Percentiles rank a stretch among this genome's conserved stretches.
Evolutionary conservation across 1,140 invertebrate genomes (phyloP).

Genomic region (Semibalanus balanoides): DNA sequence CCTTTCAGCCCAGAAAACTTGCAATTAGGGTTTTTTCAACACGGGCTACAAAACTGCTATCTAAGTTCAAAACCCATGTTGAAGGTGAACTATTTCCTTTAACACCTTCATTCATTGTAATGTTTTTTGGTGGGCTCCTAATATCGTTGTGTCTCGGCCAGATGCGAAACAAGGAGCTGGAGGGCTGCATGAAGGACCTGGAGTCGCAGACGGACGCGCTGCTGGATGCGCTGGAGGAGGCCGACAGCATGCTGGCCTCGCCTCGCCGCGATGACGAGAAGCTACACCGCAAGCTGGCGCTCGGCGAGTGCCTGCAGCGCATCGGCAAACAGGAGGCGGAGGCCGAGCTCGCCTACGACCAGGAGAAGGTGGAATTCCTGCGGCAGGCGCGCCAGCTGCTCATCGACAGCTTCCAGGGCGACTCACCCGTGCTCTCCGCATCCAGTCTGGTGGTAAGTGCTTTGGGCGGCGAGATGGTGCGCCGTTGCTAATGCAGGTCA

Average conservation of each 20-base stretch:
- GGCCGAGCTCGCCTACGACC: background rate
- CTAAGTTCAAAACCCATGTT: no score
- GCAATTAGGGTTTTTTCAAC: no score
- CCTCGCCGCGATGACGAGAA: background rate
- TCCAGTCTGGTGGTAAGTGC: background rate
- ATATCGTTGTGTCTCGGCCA: no score
- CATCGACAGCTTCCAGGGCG: background rate
- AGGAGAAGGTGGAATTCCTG: background rate
- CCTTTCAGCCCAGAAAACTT: no score
- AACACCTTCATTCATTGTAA: no score
- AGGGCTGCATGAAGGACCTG: background rate
- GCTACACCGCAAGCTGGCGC: background rate
- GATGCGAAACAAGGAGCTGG: background rate
- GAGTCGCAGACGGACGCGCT: background rate
- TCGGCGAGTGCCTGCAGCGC: background rate
- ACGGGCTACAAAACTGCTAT: no score
- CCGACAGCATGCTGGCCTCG: background rate
- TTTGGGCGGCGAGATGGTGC: conserved; percentile 7
- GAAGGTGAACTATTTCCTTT: no score
- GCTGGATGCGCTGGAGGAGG: background rate
- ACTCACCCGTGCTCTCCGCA: background rate
- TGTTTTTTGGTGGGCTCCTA: no score
- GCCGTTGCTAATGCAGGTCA: no score
- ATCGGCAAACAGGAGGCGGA: background rate
- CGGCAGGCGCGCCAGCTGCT: background rate